A percentile compares a stretch with the other conserved stretches of the same genome.
phyloP scores from a whole-genome alignment of 2,888 invertebrate species.

The Venusia cambrica region DNA sequence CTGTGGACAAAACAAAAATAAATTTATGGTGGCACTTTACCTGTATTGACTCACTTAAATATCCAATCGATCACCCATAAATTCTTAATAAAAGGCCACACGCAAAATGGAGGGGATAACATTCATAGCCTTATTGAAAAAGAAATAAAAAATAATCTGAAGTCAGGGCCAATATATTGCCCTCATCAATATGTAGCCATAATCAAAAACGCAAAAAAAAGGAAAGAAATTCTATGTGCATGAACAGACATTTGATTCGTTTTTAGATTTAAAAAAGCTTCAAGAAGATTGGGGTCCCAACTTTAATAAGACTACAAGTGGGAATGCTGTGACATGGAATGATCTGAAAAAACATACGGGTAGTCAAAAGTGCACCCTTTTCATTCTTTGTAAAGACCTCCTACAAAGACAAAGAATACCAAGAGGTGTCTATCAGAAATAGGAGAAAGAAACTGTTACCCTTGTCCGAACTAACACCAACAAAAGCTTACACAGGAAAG shows the following conservation, averaged over 20 bases:
- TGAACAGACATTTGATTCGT: conserved; percentile 22
- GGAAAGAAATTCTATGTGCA: no score
- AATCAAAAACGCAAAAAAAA: no score
- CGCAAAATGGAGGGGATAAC: conserved; percentile 40
- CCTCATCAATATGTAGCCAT: conserved; percentile 18
- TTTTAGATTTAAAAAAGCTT: conserved; percentile 22
- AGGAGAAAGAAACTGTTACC: conserved; percentile 17
- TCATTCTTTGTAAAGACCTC: conserved; percentile 21
- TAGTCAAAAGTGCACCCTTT: conserved; percentile 11
- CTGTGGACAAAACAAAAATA: conserved; percentile 37
- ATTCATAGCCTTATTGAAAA: conserved; percentile 14
- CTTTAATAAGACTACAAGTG: conserved; percentile 21
- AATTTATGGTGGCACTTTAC: conserved; percentile 21
- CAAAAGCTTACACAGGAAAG: conserved; percentile 1
- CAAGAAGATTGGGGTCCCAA: conserved; percentile 32
- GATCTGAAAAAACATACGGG: conserved; percentile 23
- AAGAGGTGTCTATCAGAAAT: conserved; percentile 24
- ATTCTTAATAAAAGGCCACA: conserved; percentile 41
- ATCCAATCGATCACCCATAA: conserved; percentile 30
- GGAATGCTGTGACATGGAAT: conserved; percentile 27
- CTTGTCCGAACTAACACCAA: not conserved
- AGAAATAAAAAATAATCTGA: conserved; percentile 14
- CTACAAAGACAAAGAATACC: conserved; percentile 20
- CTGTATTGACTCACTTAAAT: not conserved
- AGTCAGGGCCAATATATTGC: conserved; percentile 14